Conservation (phyloP, 2,797 vertebrate genomes). For the Lutra lutra region DNA sequence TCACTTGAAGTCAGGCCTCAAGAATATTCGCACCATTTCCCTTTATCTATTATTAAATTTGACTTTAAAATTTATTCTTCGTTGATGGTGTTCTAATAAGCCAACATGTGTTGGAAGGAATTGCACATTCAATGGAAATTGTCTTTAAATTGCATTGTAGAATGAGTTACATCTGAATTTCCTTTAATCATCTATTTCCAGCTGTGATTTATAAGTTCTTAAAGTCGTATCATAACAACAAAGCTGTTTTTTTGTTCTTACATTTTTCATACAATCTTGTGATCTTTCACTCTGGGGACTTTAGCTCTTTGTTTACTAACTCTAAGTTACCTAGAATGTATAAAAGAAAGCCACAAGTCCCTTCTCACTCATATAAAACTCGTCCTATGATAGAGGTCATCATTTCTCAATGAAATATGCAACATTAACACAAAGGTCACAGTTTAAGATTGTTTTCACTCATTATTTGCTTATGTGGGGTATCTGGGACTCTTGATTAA, state of each 20-base stretch:
- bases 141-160: neutral
- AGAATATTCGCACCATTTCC: neutral
- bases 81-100: neutral
- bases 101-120: neutral
- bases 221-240: neutral
- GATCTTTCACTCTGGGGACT: neutral
- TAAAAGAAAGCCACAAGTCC: neutral
- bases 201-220: neutral
- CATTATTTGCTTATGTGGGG: neutral
- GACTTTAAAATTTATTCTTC: neutral
- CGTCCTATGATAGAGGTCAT: neutral
- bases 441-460: neutral
- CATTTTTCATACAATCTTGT: neutral
- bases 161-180: neutral
- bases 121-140: neutral
- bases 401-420: neutral
- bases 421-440: neutral
- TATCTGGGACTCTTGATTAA: neutral
- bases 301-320: conserved; percentile 47
- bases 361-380: neutral
- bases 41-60: neutral
- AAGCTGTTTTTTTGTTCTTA: neutral
- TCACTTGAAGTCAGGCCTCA: neutral
- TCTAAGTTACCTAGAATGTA: neutral
- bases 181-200: neutral